Conservation (phyloP, 2,888 invertebrate genomes). For the Melanotus villosus region DNA sequence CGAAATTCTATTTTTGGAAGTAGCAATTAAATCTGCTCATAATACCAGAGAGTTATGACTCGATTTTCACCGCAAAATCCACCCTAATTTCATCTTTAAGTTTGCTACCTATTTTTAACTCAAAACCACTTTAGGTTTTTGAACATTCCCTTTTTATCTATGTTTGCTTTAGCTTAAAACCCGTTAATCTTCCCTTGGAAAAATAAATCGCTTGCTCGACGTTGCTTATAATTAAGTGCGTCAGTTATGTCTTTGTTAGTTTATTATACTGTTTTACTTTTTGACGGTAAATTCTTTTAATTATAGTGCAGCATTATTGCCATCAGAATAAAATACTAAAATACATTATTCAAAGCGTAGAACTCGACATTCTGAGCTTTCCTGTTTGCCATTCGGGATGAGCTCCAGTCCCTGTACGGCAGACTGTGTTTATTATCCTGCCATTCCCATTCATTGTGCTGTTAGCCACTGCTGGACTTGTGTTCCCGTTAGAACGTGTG, state of each 20-base stretch:
- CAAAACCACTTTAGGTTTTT: not conserved
- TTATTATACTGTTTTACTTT: conserved; percentile 30
- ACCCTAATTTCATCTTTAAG: not conserved
- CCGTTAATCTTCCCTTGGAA: not conserved
- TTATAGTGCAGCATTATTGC: conserved; percentile 27
- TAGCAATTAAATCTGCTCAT: not conserved
- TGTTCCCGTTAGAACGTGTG: conserved; percentile 28
- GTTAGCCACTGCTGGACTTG: conserved; percentile 30
- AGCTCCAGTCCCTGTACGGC: conserved; percentile 35
- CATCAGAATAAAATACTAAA: conserved; percentile 20
- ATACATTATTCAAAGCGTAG: conserved; percentile 19
- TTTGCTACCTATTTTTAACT: conserved; percentile 1
- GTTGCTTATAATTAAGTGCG: conserved; percentile 22
- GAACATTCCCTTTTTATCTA: not conserved
- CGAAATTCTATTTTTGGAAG: not conserved
- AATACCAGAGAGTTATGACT: not conserved
- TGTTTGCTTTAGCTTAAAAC: not conserved
- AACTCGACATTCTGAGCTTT: not conserved
- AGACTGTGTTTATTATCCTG: conserved; percentile 42
- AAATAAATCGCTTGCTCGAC: conserved; percentile 9
- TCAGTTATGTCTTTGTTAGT: conserved; percentile 12
- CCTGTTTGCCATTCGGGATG: conserved; percentile 35
- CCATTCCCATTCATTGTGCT: conserved; percentile 39
- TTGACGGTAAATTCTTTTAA: conserved; percentile 25
- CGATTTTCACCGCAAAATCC: not conserved